phyloP scores from a whole-genome alignment of 2,797 vertebrate species.

The Myotis myotis region DNA sequence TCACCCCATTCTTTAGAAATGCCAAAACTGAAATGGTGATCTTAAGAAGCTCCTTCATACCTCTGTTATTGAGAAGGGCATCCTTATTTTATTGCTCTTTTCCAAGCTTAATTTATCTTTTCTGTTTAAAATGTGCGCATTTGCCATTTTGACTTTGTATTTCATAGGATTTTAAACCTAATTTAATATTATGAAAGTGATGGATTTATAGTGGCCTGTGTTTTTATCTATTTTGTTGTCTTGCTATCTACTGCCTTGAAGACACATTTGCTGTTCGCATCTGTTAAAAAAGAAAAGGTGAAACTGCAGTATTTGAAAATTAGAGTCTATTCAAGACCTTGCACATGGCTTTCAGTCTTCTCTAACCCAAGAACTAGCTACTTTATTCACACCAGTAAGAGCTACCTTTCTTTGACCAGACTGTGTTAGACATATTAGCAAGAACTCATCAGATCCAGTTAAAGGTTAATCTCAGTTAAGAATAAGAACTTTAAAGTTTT shows the following conservation, averaged over 20 bases:
- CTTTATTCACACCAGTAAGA: slow-evolving; percentile 44
- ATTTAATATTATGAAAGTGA: slow-evolving; percentile 47
- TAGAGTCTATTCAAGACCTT: slow-evolving; percentile 11
- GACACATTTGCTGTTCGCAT: slow-evolving; percentile 49
- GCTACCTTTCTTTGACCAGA: slow-evolving; percentile 30
- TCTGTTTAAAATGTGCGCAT: slow-evolving; percentile 60
- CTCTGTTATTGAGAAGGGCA: not conserved
- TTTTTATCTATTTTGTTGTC: slow-evolving; percentile 46
- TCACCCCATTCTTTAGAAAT: not conserved
- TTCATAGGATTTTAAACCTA: slow-evolving; percentile 60
- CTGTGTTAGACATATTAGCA: slow-evolving; percentile 25
- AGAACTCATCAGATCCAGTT: slow-evolving; percentile 52
- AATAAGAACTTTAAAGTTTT: slow-evolving; percentile 69
- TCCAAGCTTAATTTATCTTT: slow-evolving; percentile 43
- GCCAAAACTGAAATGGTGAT: not conserved
- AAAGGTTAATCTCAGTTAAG: slow-evolving; percentile 67
- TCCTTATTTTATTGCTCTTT: slow-evolving; percentile 17
- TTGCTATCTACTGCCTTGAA: slow-evolving; percentile 36
- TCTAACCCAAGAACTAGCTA: slow-evolving; percentile 8
- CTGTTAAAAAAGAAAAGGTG: not conserved
- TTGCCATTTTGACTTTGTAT: slow-evolving; percentile 40
- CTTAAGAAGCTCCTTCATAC: not conserved
- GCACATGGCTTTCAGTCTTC: slow-evolving; percentile 31
- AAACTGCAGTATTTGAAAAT: slow-evolving; percentile 20
- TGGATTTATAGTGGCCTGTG: slow-evolving; percentile 44